These are phyloP conservation scores for Laticauda laticaudata DNA, from an alignment of 2,113 vertebrate genomes.

Conservation along the genomic window DNA sequence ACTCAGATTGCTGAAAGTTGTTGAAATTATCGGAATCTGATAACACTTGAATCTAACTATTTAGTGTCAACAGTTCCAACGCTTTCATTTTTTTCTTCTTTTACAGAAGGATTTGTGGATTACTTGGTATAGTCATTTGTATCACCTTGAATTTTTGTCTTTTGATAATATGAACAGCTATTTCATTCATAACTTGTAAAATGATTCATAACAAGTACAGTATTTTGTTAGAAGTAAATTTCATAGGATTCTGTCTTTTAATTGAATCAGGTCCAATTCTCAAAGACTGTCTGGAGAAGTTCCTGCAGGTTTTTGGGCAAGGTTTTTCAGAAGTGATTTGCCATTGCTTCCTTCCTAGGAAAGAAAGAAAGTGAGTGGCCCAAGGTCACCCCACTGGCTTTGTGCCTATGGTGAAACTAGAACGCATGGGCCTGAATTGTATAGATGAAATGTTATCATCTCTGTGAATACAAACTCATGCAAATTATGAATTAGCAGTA, in stretches of 20 bases:
- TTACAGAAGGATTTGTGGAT: slow-evolving; percentile 12
- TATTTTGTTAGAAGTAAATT: background rate
- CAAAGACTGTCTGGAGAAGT: background rate
- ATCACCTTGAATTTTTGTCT: slow-evolving; percentile 23
- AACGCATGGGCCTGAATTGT: background rate
- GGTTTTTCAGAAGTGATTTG: background rate
- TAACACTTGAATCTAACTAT: slow-evolving; percentile 16
- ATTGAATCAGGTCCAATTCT: background rate
- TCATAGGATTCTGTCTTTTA: background rate
- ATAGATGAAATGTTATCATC: background rate
- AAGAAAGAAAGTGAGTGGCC: background rate
- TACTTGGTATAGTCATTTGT: background rate
- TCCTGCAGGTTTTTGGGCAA: too few relatives aligned
- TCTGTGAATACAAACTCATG: background rate
- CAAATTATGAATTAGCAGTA: background rate
- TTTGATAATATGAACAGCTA: background rate
- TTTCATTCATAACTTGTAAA: background rate
- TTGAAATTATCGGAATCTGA: slow-evolving; percentile 38
- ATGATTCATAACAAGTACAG: background rate
- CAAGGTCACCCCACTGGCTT: background rate
- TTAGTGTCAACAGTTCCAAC: background rate
- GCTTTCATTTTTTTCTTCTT: slow-evolving; percentile 5
- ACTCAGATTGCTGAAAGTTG: slow-evolving; percentile 48
- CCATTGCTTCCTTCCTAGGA: background rate
- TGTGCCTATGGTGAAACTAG: background rate